Evolutionary conservation across 2,797 vertebrate genomes (phyloP), one percentile per base, ranked within the genome.

Genomic region (Nannoperca obscura): DNA sequence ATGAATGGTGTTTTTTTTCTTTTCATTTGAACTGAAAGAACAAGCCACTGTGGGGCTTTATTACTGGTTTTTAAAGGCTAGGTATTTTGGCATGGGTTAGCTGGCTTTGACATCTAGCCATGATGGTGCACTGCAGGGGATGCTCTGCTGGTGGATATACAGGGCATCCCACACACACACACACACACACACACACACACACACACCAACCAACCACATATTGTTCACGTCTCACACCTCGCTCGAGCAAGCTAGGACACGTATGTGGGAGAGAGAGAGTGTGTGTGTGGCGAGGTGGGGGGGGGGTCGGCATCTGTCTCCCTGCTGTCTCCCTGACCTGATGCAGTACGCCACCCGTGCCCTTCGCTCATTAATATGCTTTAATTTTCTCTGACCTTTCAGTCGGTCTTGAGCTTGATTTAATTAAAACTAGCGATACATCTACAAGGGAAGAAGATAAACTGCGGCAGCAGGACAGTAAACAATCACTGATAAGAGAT

Each of bases 351-450:
- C 90, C 76, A 84, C 78, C 79, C 53, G 36, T 84, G 87, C 83
- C 91, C 83, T 69, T 46, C 34, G 53, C 92, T 94, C 93, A 94
- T 94, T 94, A 88, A 92, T 92, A 94, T 94, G 92, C 93, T 88
- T 92, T 94, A 72, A 93, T 93, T 89, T 92, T 84, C 86, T 88
- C 59, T 88, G 92, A 95, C 93, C 94, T 94, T 93, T 93, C 87
- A 74, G 83, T 81, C 38, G 54, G 75, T 91, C 85, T 84, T 60
- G 77, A 76, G 89, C 80, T 88, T 84, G 74, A 87, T 92, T 92
- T 89, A 89, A 92, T 93, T 89, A 89, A 88, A 91, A 59, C 73
- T 7, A 46, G 60, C 6, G 44, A 83, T 63, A 80, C 57, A 68
- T 55, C 55, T 60, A 55, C 50, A 52, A 69, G 74, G 44, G 75